These are phyloP conservation scores for Zootoca vivipara DNA, from an alignment of 2,113 vertebrate species.

Conservation along the genomic window DNA sequence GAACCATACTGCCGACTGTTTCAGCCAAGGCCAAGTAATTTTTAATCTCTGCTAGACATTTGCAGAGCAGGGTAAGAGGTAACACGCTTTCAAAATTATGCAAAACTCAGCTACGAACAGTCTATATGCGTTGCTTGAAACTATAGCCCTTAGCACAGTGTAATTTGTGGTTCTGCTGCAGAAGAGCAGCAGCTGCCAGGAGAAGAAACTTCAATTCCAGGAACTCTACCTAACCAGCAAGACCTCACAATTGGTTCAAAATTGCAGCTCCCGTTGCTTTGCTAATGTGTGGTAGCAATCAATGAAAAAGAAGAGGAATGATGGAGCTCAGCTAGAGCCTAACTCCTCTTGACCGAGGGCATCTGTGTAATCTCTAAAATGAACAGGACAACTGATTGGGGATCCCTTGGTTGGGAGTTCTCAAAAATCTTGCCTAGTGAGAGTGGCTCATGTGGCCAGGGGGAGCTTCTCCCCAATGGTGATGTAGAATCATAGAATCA, in stretches of 20 bases:
- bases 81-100: not conserved
- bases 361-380: not conserved
- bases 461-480: not conserved
- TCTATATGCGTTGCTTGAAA: not conserved
- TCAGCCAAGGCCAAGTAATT: not conserved
- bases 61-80: not conserved
- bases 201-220: not conserved
- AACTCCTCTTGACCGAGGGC: not conserved
- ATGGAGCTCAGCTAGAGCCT: not conserved
- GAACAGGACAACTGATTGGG: not conserved
- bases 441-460: not conserved
- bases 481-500: too few species aligned
- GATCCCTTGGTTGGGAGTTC: not conserved
- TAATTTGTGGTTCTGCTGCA: not conserved
- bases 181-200: not conserved
- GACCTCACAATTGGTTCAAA: not conserved
- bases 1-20: not conserved
- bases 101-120: not conserved
- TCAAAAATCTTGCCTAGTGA: not conserved
- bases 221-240: not conserved
- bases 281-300: too few species aligned
- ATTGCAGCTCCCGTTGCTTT: not conserved
- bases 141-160: not conserved
- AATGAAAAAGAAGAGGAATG: not conserved
- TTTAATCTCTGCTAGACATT: not conserved